Conservation (phyloP, 2,797 vertebrate genomes). For the Pipistrellus pygmaeus region DNA sequence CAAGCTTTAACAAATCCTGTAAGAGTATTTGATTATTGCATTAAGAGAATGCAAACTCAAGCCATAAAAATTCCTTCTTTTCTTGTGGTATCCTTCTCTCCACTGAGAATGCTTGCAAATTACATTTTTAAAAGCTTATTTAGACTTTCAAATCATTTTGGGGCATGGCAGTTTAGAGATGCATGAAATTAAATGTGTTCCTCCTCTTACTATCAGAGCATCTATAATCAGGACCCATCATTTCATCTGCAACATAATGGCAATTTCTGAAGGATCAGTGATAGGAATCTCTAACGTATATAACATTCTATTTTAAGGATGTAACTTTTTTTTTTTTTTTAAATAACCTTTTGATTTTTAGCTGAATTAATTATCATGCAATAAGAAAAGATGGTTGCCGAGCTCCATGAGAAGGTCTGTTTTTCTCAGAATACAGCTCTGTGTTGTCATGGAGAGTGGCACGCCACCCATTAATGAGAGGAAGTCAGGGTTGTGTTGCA, state of each 20-base stretch:
- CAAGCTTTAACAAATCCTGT: background rate
- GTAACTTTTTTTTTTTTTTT: background rate
- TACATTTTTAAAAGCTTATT: conserved; percentile 71
- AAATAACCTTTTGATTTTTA: conserved; percentile 42
- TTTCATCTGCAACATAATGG: background rate
- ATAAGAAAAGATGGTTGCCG: background rate
- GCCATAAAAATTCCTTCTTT: conserved; percentile 55
- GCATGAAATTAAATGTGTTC: conserved; percentile 60
- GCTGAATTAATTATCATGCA: background rate
- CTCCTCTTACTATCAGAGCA: background rate
- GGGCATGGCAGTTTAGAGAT: background rate
- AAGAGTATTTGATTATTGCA: conserved; percentile 38
- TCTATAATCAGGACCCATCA: conserved; percentile 1
- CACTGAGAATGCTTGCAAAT: conserved; percentile 15
- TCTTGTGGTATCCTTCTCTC: background rate
- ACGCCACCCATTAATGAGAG: background rate
- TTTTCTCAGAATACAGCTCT: background rate
- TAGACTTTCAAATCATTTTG: conserved; percentile 56
- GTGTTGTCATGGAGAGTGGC: conserved; percentile 48
- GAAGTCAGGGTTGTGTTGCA: background rate
- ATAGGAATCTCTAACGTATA: background rate
- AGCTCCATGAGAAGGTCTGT: background rate
- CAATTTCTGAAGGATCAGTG: background rate
- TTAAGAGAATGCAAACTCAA: conserved; percentile 26
- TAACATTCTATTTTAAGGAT: background rate